Evolutionary conservation across 2,888 invertebrate genomes (phyloP).

Genomic region (Ichneumoninae sp.): DNA sequence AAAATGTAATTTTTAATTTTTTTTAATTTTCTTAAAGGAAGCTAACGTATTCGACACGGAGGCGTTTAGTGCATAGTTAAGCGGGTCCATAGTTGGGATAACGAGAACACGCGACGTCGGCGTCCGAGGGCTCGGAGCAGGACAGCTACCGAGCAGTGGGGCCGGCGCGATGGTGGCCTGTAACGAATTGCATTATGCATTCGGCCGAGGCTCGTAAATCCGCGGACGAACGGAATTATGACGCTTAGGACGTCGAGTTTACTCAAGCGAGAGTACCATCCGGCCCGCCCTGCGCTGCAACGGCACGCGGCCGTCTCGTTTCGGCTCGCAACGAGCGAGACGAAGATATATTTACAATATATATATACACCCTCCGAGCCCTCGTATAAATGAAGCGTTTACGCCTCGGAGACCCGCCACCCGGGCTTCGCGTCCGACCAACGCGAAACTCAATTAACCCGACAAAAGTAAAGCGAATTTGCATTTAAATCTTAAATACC

Average conservation of each 20-base stretch:
- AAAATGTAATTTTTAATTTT: neutral
- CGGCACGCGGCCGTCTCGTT: neutral
- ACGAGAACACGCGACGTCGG: conserved; percentile 36
- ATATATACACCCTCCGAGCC: conserved; percentile 4
- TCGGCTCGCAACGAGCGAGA: neutral
- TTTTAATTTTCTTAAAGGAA: neutral
- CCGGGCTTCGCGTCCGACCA: conserved; percentile 33
- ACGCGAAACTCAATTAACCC: conserved; percentile 75
- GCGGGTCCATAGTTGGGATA: conserved; percentile 11
- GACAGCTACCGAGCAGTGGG: neutral
- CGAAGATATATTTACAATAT: conserved; percentile 13
- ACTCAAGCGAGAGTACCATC: conserved; percentile 45
- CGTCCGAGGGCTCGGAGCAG: conserved; percentile 5
- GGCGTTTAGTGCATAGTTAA: conserved; percentile 9
- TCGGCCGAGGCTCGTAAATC: conserved; percentile 58
- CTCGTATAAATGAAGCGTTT: conserved; percentile 70
- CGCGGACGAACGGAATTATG: conserved; percentile 64
- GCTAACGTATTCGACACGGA: neutral
- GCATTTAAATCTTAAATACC: conserved; percentile 75
- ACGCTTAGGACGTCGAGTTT: conserved; percentile 61
- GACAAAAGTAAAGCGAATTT: conserved; percentile 74
- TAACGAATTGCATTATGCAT: conserved; percentile 64
- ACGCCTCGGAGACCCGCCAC: conserved; percentile 59
- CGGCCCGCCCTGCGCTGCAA: neutral
- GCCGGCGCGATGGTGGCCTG: neutral